phyloP scores from a whole-genome alignment of 2,888 invertebrate species.

The Cephus sareptanus region DNA sequence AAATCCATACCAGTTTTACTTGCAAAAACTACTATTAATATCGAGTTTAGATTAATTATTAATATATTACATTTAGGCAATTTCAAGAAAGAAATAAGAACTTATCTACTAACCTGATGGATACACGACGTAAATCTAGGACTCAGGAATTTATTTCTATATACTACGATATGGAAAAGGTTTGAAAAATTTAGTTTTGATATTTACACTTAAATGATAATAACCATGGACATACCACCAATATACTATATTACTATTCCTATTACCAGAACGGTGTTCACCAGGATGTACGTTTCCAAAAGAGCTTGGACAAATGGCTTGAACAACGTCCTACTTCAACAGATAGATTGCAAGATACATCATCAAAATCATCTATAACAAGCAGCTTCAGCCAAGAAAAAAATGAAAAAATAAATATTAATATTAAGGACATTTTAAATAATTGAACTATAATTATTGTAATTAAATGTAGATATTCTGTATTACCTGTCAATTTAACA shows the following conservation, averaged over 20 bases:
- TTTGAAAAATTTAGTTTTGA: constrained; percentile 17
- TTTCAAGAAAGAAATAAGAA: constrained; percentile 74
- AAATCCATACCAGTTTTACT: not conserved
- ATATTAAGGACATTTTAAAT: not conserved
- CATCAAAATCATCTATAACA: not conserved
- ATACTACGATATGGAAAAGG: constrained; percentile 70
- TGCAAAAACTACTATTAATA: constrained; percentile 10
- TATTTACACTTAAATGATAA: not conserved
- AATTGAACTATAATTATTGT: not conserved
- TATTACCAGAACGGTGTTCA: not conserved
- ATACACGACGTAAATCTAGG: constrained; percentile 68
- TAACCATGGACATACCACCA: not conserved
- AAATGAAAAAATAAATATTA: not conserved
- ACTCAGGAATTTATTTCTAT: constrained; percentile 73
- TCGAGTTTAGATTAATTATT: constrained; percentile 11
- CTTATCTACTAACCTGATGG: constrained; percentile 70
- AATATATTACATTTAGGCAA: constrained; percentile 68
- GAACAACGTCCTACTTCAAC: not conserved
- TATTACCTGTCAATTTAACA: too few species aligned
- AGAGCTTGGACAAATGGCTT: not conserved
- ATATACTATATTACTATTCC: not conserved
- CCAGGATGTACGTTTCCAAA: not conserved
- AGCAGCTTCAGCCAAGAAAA: not conserved
- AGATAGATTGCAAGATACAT: not conserved
- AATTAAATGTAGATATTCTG: not conserved